A percentile compares a stretch with the other conserved stretches of the same genome.
Evolutionary conservation across 2,113 vertebrate species (phyloP).

Genomic region (Rhineura floridana): DNA sequence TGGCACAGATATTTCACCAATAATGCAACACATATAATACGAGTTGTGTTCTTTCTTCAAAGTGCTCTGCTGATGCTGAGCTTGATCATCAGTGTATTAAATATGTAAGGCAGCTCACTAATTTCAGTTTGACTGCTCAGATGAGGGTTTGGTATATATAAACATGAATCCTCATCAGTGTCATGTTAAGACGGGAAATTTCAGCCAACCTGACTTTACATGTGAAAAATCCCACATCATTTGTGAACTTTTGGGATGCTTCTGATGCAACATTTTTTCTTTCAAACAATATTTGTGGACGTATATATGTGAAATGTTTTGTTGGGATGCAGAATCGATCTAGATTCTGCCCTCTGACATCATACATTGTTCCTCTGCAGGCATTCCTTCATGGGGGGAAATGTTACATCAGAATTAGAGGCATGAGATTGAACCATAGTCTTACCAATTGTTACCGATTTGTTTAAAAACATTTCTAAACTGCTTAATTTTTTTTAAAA

Average conservation of each 20-base stretch:
- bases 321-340: background rate
- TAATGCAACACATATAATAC: background rate
- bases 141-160: background rate
- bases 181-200: background rate
- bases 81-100: background rate
- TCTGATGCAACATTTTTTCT: background rate
- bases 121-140: background rate
- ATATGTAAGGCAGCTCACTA: background rate
- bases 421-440: background rate
- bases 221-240: background rate
- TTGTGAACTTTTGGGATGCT: background rate
- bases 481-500: too few relatives aligned
- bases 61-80: background rate
- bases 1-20: slow-evolving; percentile 26
- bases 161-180: background rate
- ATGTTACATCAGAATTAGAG: background rate
- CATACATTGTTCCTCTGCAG: background rate
- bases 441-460: background rate
- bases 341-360: background rate
- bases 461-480: too few relatives aligned
- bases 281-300: background rate
- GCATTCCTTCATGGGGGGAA: background rate
- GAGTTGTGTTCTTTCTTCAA: slow-evolving; percentile 1
- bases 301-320: background rate
- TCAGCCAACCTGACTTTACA: background rate